Percentiles rank a stretch among this genome's conserved stretches.
phyloP scores from a whole-genome alignment of 2,888 invertebrate species.

The Ophion obscuratus region DNA sequence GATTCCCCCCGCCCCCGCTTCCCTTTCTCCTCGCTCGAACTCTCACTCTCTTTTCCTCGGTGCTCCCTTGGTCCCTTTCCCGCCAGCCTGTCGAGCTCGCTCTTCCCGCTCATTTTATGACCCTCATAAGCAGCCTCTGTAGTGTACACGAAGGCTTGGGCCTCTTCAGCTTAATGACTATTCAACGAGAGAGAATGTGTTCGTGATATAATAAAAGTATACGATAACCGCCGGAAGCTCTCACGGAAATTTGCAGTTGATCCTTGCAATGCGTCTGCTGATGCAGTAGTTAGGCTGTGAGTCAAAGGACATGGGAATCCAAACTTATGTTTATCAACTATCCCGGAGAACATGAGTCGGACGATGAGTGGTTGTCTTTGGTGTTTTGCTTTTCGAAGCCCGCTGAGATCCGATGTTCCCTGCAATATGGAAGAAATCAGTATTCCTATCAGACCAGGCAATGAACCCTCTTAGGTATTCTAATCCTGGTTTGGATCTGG shows the following conservation, averaged over 20 bases:
- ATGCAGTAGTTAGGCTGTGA: no score
- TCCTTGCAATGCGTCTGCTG: background rate
- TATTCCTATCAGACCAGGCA: no score
- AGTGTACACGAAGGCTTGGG: conserved; percentile 2
- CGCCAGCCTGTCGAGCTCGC: conserved; percentile 3
- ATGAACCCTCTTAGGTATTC: no score
- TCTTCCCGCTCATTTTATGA: conserved; percentile 53
- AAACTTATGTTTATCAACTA: no score
- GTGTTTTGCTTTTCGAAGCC: no score
- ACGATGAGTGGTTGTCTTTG: no score
- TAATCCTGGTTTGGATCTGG: no score
- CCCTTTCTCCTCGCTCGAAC: conserved; percentile 26
- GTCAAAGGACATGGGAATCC: no score
- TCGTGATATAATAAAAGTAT: conserved; percentile 18
- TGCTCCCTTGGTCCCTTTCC: conserved; percentile 27
- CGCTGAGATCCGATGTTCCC: no score
- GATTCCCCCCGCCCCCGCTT: background rate
- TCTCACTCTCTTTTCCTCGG: conserved; percentile 48
- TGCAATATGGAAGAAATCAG: no score
- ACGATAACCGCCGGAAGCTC: conserved; percentile 13
- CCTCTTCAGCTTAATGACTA: conserved; percentile 41
- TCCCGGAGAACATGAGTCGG: no score
- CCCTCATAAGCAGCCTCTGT: conserved; percentile 42
- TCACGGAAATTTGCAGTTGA: background rate
- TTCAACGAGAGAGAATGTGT: conserved; percentile 38